Base-by-base conservation (phyloP, 2,797 vertebrate species). In the Hoplostethus atlanticus region DNA sequence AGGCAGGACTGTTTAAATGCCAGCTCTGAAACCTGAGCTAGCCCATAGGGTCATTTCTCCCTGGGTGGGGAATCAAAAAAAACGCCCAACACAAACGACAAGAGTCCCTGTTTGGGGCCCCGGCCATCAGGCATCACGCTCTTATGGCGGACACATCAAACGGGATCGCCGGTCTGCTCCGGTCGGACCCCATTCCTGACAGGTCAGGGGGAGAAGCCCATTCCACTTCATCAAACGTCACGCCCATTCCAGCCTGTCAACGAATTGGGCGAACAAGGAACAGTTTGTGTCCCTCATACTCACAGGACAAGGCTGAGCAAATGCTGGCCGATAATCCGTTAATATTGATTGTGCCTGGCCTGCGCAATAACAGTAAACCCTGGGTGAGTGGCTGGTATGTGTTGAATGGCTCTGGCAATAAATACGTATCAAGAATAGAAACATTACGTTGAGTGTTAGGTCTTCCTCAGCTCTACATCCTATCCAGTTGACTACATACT, bases 61-160 rank as follows among this genome's bases (percentile, higher is more conserved):
- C 10, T 89, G 88, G 91, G 90, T 86, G 89, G 88, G 87, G 87
- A 73, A 79, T 84, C 38, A 66, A 42, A 64, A 80, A 87, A 79
- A 68, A 73, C 48, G 80, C 81, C 85, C 85, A 88, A 88, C 80
- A 82, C 77, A 87, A 90, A 89, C 88, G 89, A 82, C 77, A 65
- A 77, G 57, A 46, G 81, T 15, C 79, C 80, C 70, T 54, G 57
- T 85, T 89, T 58, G 31, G 83, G 83, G 75, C 57, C 67, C 51
- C 5, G 59, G 64, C 67, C 59, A 1, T 80, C 75, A 60, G 69
- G 42, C 53, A 11, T 71, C 51, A 7, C 6, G 34, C 30, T 71
- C 56, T 55, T 7, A 53, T 6, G 38, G 71, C 40, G 17, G 69
- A 61, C 72, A 79, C 83, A 81, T 91, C 89, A 90, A 84, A 90